Conservation (phyloP, 2,113 vertebrate species). For the Rhabdomys dilectus region DNA sequence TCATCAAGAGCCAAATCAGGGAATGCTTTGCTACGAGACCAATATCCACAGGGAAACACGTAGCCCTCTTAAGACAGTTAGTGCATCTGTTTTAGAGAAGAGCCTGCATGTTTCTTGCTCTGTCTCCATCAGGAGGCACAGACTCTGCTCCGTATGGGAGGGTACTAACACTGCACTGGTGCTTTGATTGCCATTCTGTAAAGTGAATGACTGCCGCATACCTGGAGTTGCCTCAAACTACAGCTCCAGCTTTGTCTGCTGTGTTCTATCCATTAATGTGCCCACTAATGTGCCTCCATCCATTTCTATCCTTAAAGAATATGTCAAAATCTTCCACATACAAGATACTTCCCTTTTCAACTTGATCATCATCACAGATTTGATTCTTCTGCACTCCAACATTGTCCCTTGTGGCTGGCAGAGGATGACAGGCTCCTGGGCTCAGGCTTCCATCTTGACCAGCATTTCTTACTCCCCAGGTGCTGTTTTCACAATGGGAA, state of each 20-base stretch:
- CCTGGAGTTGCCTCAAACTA: neutral
- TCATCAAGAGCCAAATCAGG: neutral
- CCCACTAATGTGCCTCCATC: neutral
- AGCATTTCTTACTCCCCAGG: neutral
- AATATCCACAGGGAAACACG: neutral
- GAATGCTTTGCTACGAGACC: neutral
- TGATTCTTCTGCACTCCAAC: neutral
- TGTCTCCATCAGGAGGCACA: neutral
- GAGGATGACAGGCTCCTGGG: neutral
- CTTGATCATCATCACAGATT: neutral
- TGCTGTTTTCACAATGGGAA: neutral
- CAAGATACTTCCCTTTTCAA: neutral
- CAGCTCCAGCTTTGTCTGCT: neutral
- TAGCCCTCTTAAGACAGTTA: neutral
- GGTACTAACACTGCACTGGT: neutral
- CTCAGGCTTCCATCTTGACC: neutral
- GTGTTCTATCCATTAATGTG: neutral
- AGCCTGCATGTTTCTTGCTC: neutral
- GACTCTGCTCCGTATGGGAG: neutral
- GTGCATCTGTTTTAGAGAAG: neutral
- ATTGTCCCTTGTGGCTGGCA: slow-evolving; percentile 14
- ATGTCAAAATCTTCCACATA: neutral
- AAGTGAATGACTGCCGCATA: neutral
- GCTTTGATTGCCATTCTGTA: neutral
- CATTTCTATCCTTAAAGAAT: slow-evolving; percentile 16